Evolutionary conservation across 1,140 invertebrate species (phyloP), one percentile per base, ranked within the genome.

Genomic region (Philopotamus ludificatus): DNA sequence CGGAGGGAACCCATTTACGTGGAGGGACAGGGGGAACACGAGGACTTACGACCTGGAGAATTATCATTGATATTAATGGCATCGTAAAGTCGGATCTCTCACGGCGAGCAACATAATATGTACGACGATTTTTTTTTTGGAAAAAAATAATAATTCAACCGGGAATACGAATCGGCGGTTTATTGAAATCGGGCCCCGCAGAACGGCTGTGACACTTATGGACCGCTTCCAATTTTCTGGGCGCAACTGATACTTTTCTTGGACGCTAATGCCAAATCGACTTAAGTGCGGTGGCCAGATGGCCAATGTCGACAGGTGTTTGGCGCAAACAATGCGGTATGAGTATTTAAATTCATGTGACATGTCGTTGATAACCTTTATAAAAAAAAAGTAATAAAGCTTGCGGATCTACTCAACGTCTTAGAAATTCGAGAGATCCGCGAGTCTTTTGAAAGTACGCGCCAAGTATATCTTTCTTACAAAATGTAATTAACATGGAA

Each of bases 41-140:
- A 1, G 51, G 44, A 47, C 8, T 47, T 47, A 20, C 51, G 55
- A 25, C 26, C 55, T 22, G 55, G 23, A 18, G 39, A 2, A 47
- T 57, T 9, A 63, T 62, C 18, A 55, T 62, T 39, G 65, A 62
- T 62, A 62, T 67, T 67, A 53, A 63, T 60, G 34, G 54, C 7
- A 4, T 25, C 50, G 50, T 53, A 53, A 53, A 53, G 50, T 25
- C 22, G 22, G 23, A 53, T 3, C 28, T 53, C 12, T 53, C 23
- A 53, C 20, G 23, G 50, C 50, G 22, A 57, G 26, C 34, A 57
- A 57, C 3, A 39, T 39, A 57, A 26, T 3, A 57, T 39, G 1
- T 57, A 39, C 16, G 20, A 54, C 20, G 18, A 54, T 23, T 21
- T 26, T 23, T 23, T 1, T n/a, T 10, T 21, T 54, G 25, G 12